phyloP scores from a whole-genome alignment of 2,797 vertebrate genomes.

The Alauda arvensis region DNA sequence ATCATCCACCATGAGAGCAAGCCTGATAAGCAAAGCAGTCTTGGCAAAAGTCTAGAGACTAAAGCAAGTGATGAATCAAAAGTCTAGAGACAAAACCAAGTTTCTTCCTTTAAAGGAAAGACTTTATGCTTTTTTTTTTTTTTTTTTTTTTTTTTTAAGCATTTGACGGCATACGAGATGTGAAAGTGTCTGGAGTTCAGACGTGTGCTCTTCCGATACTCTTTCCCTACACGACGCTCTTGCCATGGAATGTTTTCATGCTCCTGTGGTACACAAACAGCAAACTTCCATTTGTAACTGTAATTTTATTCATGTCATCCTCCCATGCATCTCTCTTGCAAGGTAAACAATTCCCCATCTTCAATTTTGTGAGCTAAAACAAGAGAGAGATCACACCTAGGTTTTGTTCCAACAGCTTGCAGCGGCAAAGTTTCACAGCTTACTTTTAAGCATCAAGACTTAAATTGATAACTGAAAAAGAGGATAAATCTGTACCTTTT shows the following conservation, averaged over 20 bases:
- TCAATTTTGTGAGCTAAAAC: neutral
- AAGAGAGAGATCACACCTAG: neutral
- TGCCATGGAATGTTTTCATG: neutral
- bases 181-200: too few species aligned
- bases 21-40: neutral
- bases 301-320: neutral
- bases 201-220: too few species aligned
- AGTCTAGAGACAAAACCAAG: neutral
- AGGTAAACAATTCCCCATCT: neutral
- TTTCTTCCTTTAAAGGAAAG: conserved; percentile 6
- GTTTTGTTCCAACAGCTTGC: conserved; percentile 20
- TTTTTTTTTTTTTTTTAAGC: too few species aligned
- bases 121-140: neutral
- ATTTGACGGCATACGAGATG: too few species aligned
- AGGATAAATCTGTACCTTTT: neutral
- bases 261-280: neutral
- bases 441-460: neutral
- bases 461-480: neutral
- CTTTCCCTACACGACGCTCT: too few species aligned
- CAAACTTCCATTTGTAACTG: neutral
- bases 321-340: neutral
- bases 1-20: neutral
- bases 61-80: neutral
- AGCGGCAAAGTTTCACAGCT: neutral
- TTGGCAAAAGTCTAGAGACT: neutral